A percentile compares a stretch with the other conserved stretches of the same genome.
These are phyloP conservation scores for Zaprionus ornatus DNA, from an alignment of 1,140 invertebrate species.

Conservation along the genomic window DNA sequence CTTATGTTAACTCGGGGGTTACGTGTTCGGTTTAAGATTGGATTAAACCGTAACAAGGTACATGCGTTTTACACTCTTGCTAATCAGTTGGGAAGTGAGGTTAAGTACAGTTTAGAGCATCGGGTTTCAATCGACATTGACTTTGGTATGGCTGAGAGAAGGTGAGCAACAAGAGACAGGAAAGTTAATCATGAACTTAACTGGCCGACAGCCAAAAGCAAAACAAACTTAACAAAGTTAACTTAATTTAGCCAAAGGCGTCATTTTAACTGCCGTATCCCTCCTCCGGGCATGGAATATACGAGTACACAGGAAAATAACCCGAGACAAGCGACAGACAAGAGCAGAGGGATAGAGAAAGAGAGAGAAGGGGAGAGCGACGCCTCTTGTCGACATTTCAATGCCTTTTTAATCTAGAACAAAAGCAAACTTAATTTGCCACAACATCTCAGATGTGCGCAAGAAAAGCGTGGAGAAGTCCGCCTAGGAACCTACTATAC, in stretches of 20 bases:
- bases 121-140: constrained; percentile 9
- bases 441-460: constrained; percentile 51
- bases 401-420: constrained; percentile 63
- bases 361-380: neutral
- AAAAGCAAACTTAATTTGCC: constrained; percentile 63
- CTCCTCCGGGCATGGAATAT: constrained; percentile 1
- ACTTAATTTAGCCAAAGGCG: constrained; percentile 46
- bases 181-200: constrained; percentile 47
- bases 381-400: constrained; percentile 48
- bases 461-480: constrained; percentile 26
- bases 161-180: neutral
- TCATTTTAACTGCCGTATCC: constrained; percentile 35
- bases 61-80: neutral
- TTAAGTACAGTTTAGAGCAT: neutral
- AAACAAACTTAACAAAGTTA: constrained; percentile 49
- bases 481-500: neutral
- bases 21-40: neutral
- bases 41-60: neutral
- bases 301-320: constrained; percentile 11
- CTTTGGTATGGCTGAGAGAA: neutral
- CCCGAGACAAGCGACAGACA: constrained; percentile 7
- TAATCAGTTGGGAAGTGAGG: neutral
- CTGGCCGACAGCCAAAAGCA: constrained; percentile 28
- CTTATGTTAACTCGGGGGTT: neutral
- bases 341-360: neutral